phyloP scores from a whole-genome alignment of 2,888 invertebrate genomes.

The Drosophila pseudotalamancana region DNA sequence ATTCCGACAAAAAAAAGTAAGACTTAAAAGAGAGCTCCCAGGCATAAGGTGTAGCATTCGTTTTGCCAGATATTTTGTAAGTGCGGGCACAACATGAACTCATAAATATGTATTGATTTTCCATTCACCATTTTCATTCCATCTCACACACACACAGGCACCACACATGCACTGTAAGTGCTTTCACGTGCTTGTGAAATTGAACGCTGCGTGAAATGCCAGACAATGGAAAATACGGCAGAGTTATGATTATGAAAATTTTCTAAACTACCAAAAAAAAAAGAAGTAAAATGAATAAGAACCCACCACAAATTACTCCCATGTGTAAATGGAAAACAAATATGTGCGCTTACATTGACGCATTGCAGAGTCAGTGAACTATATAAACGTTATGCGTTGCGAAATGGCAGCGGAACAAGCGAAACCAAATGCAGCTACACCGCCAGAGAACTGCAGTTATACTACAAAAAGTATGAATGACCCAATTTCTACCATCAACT shows the following conservation, averaged over 20 bases:
- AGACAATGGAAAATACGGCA: slow-evolving; percentile 55
- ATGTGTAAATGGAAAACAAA: slow-evolving; percentile 57
- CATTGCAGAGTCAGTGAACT: slow-evolving; percentile 64
- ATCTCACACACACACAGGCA: slow-evolving; percentile 24
- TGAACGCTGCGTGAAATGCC: slow-evolving; percentile 56
- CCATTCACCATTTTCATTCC: slow-evolving; percentile 68
- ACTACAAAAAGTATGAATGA: too few species aligned
- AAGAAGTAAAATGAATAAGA: neutral
- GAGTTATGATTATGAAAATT: slow-evolving; percentile 78
- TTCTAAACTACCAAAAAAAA: slow-evolving; percentile 32
- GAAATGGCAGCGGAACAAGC: slow-evolving; percentile 67
- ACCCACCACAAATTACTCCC: slow-evolving; percentile 14
- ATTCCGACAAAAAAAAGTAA: slow-evolving; percentile 50
- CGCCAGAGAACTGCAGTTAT: neutral
- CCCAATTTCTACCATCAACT: too few species aligned
- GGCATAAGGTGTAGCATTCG: slow-evolving; percentile 43
- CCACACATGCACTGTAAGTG: slow-evolving; percentile 31
- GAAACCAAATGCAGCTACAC: slow-evolving; percentile 41
- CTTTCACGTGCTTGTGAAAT: slow-evolving; percentile 61
- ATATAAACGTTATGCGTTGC: slow-evolving; percentile 44
- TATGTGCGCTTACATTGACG: slow-evolving; percentile 59
- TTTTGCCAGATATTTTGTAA: slow-evolving; percentile 57
- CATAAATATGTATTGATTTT: slow-evolving; percentile 79
- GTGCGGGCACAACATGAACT: slow-evolving; percentile 70
- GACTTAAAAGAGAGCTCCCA: slow-evolving; percentile 16